A percentile compares a stretch with the other conserved stretches of the same genome.
phyloP scores from a whole-genome alignment of 1,140 invertebrate species.

The Conopomorpha cramerella region DNA sequence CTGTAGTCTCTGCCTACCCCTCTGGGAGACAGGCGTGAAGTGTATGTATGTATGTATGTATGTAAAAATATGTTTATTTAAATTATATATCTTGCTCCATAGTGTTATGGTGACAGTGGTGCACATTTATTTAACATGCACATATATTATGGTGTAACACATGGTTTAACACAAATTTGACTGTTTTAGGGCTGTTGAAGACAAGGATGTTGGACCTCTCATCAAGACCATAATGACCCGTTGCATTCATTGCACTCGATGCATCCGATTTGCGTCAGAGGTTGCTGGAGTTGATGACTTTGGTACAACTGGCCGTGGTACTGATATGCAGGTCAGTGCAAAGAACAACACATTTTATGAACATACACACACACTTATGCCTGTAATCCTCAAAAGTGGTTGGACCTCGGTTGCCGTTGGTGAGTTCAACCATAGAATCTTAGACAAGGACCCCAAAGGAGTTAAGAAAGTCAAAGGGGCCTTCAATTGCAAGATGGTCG shows the following conservation, averaged over 20 bases:
- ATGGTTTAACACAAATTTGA: conserved; percentile 4
- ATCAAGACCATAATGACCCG: conserved; percentile 99
- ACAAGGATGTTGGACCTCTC: conserved; percentile 97
- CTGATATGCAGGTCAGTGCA: conserved; percentile 88
- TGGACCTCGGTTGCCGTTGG: no score
- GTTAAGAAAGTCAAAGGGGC: no score
- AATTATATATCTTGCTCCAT: neutral
- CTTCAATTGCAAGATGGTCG: no score
- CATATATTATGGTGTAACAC: neutral
- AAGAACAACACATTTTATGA: no score
- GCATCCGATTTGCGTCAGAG: conserved; percentile 96
- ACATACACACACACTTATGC: no score
- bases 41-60: no score
- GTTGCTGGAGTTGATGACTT: conserved; percentile 97
- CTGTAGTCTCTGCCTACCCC: no score
- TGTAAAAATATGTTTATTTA: neutral
- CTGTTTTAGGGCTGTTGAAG: conserved; percentile 87
- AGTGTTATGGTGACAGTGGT: conserved; percentile 5
- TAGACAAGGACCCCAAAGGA: no score
- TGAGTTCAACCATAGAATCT: no score
- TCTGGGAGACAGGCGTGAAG: no score
- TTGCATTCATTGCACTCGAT: conserved; percentile 99
- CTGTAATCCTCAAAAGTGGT: no score
- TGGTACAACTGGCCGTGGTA: conserved; percentile 94
- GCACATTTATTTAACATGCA: neutral